Percentiles rank a stretch among this genome's conserved stretches.
phyloP scores from a whole-genome alignment of 2,797 vertebrate species.

The Manis javanica region DNA sequence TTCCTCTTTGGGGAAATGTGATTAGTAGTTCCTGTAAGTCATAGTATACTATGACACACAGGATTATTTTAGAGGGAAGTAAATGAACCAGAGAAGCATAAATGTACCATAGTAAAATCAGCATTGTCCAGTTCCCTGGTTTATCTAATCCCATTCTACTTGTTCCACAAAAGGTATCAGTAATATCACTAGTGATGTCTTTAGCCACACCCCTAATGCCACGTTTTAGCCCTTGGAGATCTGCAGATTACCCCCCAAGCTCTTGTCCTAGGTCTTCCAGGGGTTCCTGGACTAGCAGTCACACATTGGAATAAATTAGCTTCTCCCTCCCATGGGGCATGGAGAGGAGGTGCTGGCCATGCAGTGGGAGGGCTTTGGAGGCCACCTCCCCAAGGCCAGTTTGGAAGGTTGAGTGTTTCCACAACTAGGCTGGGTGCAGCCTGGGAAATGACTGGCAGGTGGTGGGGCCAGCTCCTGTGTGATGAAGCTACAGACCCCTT shows the following conservation, averaged over 20 bases:
- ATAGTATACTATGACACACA: neutral
- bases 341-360: conserved; percentile 29
- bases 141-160: neutral
- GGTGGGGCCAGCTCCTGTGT: fast-evolving
- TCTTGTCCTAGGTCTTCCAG: neutral
- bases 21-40: neutral
- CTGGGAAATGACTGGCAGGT: neutral
- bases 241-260: neutral
- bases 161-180: neutral
- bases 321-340: conserved; percentile 37
- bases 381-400: neutral
- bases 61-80: neutral
- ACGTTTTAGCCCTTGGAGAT: neutral
- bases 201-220: neutral
- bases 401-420: neutral
- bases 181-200: neutral
- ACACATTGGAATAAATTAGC: conserved; percentile 85
- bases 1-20: neutral
- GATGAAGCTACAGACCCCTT: neutral
- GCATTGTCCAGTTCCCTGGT: neutral
- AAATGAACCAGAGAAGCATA: neutral
- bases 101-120: neutral
- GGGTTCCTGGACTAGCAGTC: neutral
- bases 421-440: neutral
- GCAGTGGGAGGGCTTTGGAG: neutral